phyloP scores from a whole-genome alignment of 2,888 invertebrate species.

The Scaptomyza caliginosa region DNA sequence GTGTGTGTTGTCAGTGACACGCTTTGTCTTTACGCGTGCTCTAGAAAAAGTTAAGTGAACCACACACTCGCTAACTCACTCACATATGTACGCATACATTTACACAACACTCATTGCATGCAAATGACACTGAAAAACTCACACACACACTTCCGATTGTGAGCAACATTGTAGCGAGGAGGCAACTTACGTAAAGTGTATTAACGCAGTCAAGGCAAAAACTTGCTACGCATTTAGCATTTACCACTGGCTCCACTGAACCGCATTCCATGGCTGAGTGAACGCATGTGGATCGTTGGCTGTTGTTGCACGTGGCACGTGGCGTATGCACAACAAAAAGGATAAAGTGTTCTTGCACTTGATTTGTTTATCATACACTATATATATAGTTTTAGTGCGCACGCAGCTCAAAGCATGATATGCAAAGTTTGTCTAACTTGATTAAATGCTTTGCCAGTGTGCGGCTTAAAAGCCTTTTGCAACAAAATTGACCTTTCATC shows the following conservation, averaged over 20 bases:
- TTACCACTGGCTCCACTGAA: slow-evolving; percentile 8
- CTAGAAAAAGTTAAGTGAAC: slow-evolving; percentile 63
- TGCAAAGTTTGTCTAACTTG: slow-evolving; percentile 18
- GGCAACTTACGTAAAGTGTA: slow-evolving; percentile 35
- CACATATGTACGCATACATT: background rate
- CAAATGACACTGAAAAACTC: too few relatives aligned
- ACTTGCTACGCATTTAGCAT: background rate
- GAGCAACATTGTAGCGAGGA: slow-evolving; percentile 15
- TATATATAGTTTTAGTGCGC: background rate
- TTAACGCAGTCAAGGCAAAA: slow-evolving; percentile 2
- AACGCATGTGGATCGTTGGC: slow-evolving; percentile 8
- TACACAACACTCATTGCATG: slow-evolving; percentile 31
- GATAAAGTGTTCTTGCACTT: background rate
- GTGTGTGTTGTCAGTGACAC: slow-evolving; percentile 44
- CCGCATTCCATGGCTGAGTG: slow-evolving; percentile 1
- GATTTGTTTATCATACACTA: slow-evolving; percentile 6
- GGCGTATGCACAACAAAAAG: slow-evolving; percentile 15
- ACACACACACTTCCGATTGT: slow-evolving; percentile 48
- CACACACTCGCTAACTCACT: slow-evolving; percentile 8
- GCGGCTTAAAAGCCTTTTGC: slow-evolving; percentile 19
- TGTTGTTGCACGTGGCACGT: slow-evolving; percentile 7
- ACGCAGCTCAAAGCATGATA: slow-evolving; percentile 11
- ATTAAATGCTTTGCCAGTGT: slow-evolving; percentile 19
- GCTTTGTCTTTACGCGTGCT: slow-evolving; percentile 58
- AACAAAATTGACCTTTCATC: slow-evolving; percentile 35